Evolutionary conservation across 2,888 invertebrate genomes (phyloP).

Genomic region (Apamea monoglypha): DNA sequence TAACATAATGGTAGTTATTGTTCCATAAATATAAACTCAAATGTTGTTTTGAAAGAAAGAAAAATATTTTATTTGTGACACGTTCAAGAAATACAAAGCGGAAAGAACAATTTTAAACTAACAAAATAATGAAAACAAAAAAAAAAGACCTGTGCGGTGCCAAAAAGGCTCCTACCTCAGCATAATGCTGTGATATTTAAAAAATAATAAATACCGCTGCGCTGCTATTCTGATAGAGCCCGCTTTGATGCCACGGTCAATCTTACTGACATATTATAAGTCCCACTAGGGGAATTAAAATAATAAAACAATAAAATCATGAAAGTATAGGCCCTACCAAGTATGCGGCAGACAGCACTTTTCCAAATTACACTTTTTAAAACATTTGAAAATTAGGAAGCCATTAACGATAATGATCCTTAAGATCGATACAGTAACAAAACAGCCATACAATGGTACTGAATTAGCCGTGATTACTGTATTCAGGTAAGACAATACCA

Average conservation of each 20-base stretch:
- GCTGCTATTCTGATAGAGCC: background rate
- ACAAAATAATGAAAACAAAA: background rate
- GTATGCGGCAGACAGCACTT: background rate
- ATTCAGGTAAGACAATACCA: background rate
- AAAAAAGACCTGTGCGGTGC: background rate
- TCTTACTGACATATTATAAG: too few species aligned
- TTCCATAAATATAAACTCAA: background rate
- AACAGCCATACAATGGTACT: background rate
- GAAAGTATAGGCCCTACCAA: background rate
- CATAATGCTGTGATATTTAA: background rate
- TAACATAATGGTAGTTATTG: background rate
- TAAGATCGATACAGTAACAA: background rate
- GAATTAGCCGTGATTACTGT: background rate
- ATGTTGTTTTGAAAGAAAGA: background rate
- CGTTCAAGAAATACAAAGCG: background rate
- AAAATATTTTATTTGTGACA: background rate
- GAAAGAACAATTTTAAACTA: background rate
- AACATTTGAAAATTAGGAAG: background rate
- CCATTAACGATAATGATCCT: background rate
- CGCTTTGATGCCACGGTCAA: too few species aligned
- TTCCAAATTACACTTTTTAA: too few species aligned
- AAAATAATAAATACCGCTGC: too few species aligned
- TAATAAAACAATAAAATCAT: too few species aligned
- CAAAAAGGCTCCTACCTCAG: background rate
- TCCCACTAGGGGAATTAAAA: too few species aligned